Evolutionary conservation across 92 coral and sea anemone species (phyloP), one percentile per base, ranked within the genome.

Genomic region (Umimayanthus chanpuru): DNA sequence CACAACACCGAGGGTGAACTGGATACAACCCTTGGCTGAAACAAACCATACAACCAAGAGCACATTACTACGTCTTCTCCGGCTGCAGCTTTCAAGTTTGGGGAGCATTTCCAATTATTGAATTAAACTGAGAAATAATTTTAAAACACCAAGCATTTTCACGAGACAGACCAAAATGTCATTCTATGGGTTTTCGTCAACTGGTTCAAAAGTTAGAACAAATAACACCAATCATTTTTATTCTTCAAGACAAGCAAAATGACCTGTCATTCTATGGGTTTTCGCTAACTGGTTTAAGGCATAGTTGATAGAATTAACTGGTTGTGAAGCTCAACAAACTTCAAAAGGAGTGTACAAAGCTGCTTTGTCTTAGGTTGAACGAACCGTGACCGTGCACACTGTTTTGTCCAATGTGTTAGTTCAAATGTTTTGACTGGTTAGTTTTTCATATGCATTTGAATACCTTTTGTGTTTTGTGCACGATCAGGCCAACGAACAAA

Each of bases 1-100:
- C 89, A 97, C 81, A 47, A 97, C 80, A 68, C 90, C 91, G 5
- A 97, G 87, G 0, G 99, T 97, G 80, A 92, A 96, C 53, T 94
- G 93, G 53, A 97, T 89, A 50, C 92, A 92, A 18, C 88, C 47
- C 83, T 94, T 93, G 71, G 98, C 99, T 94, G 73, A 9, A 84
- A 83, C 23, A 43, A 55, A 44, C 39, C 16, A 53, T 18, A 50
- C 2, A 47, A 41, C 55, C 16, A 10, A 81, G 8, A 66, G 26
- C 41, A 32, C 29, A 28, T 14, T 30, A n/a, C 9, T 40, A 73
- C 6, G 5, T 26, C 14, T 71, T 12, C 40, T 15, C 10, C 11
- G n/a, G 11, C 9, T 30, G 50, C 11, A 28, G 14, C 20, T 73
- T 30, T 73, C 23, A 73, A 32, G 26, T 38, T 25, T 9, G 2